Evolutionary conservation across 1,140 invertebrate species (phyloP).

Genomic region (Hycleus cichorii): DNA sequence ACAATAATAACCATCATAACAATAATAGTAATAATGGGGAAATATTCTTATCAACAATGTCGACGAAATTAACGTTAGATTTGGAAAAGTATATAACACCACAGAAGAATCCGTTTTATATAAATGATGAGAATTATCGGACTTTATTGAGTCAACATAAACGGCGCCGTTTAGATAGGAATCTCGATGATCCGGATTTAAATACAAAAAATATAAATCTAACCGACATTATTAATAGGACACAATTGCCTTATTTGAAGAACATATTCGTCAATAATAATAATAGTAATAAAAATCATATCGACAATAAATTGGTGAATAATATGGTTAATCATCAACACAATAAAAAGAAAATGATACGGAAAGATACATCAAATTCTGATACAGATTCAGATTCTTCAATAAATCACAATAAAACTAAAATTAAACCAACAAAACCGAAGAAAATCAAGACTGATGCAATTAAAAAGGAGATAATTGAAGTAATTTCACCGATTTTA

Average conservation of each 20-base stretch:
- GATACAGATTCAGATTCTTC: conserved; percentile 38
- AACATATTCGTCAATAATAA: conserved; percentile 33
- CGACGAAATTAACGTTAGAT: conserved; percentile 41
- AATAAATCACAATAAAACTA: conserved; percentile 25
- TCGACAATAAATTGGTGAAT: conserved; percentile 14
- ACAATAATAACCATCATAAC: conserved; percentile 42
- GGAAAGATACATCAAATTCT: conserved; percentile 30
- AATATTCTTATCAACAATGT: conserved; percentile 43
- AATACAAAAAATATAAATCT: conserved; percentile 32
- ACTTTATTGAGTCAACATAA: conserved; percentile 60
- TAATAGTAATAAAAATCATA: neutral
- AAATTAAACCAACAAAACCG: conserved; percentile 17
- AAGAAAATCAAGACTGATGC: conserved; percentile 1
- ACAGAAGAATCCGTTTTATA: conserved; percentile 43
- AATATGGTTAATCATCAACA: conserved; percentile 1
- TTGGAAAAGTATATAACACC: conserved; percentile 40
- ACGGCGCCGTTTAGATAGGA: conserved; percentile 48
- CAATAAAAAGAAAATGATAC: neutral
- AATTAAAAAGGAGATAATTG: neutral
- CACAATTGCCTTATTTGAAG: conserved; percentile 42
- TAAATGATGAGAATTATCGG: conserved; percentile 60
- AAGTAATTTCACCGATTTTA: conserved; percentile 7
- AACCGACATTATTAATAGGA: conserved; percentile 32
- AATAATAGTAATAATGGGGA: conserved; percentile 44
- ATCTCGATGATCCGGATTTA: conserved; percentile 33